Percentiles rank a stretch among this genome's conserved stretches.
Evolutionary conservation across 2,113 vertebrate species (phyloP).

Genomic region (Heliornis fulica): DNA sequence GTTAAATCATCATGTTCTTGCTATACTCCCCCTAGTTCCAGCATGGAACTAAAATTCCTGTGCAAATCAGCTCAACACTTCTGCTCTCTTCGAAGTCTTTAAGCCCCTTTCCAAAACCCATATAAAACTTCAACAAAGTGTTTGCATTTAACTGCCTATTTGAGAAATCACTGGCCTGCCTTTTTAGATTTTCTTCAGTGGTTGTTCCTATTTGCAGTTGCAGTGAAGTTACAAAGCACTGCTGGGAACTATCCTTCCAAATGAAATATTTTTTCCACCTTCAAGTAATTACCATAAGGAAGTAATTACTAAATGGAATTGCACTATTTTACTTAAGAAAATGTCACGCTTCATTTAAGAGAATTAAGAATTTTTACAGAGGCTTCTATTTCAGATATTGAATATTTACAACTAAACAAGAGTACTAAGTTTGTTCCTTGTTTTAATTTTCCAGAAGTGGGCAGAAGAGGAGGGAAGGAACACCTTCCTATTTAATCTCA

Average conservation of each 20-base stretch:
- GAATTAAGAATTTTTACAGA: neutral
- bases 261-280: neutral
- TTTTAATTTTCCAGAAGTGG: neutral
- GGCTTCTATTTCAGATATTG: neutral
- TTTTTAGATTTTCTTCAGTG: neutral
- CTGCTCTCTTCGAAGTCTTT: neutral
- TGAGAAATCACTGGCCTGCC: neutral
- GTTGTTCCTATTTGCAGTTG: neutral
- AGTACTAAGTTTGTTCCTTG: neutral
- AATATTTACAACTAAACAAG: neutral
- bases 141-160: slow-evolving; percentile 1
- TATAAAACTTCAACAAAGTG: neutral
- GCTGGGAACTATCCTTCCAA: neutral
- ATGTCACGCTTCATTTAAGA: neutral
- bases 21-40: neutral
- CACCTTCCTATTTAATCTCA: neutral
- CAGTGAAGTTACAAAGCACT: neutral
- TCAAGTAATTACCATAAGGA: neutral
- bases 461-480: neutral
- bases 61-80: neutral
- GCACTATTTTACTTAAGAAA: neutral
- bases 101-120: neutral
- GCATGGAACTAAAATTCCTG: neutral
- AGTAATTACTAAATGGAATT: neutral
- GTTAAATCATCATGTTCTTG: neutral